Conservation (phyloP, 2,797 vertebrate species). For the Galaxias olidus region DNA sequence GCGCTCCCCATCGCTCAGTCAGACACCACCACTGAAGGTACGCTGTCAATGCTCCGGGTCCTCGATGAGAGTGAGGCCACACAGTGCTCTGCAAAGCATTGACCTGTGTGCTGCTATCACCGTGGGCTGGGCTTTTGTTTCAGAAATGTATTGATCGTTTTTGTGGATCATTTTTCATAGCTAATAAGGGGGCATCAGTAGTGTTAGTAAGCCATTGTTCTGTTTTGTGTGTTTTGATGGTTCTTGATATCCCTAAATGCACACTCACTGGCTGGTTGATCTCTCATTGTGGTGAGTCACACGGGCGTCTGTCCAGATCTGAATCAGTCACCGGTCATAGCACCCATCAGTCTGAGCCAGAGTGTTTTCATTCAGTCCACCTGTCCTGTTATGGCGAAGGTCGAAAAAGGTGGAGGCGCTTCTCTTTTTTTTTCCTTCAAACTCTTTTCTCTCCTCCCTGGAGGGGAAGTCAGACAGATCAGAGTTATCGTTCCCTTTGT, state of each 20-base stretch:
- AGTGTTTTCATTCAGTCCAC: too few species aligned
- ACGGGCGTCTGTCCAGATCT: not conserved
- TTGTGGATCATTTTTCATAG: too few species aligned
- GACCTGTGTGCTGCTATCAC: not conserved
- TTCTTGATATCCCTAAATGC: not conserved
- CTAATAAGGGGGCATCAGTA: too few species aligned
- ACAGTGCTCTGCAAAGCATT: conserved; percentile 13
- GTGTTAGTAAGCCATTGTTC: too few species aligned
- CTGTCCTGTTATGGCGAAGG: conserved; percentile 3
- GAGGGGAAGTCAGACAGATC: conserved; percentile 13
- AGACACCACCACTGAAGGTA: conserved; percentile 50
- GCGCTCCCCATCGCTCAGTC: conserved; percentile 33
- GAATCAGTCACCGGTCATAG: conserved; percentile 1
- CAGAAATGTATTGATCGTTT: too few species aligned
- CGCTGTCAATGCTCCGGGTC: conserved; percentile 24
- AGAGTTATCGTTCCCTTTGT: not conserved
- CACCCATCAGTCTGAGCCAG: too few species aligned
- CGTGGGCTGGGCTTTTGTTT: conserved; percentile 1
- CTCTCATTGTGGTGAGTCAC: not conserved
- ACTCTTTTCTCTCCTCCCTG: not conserved
- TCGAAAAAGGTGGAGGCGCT: not conserved
- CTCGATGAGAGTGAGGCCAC: not conserved
- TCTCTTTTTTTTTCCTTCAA: not conserved
- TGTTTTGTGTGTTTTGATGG: too few species aligned
- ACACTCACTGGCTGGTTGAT: not conserved